Evolutionary conservation across 2,113 vertebrate genomes (phyloP).

Genomic region (Galemys pyrenaicus): DNA sequence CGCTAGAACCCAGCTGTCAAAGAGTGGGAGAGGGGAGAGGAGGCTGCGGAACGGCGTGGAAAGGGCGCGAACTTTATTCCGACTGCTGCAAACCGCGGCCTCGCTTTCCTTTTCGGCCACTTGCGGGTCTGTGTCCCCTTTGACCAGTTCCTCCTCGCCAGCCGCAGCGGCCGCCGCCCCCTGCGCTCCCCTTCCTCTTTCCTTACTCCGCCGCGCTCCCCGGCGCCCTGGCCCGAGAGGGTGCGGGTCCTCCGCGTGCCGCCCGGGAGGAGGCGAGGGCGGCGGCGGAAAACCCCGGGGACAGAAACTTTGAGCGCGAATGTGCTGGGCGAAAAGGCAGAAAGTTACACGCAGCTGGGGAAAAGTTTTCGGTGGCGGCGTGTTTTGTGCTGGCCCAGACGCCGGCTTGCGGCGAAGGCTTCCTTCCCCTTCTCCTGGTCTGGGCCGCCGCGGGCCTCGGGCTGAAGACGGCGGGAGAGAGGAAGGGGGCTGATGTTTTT

Average conservation of each 20-base stretch:
- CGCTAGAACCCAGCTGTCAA: constrained; percentile 84
- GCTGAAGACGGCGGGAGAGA: not conserved
- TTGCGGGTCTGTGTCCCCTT: not conserved
- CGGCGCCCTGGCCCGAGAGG: not conserved
- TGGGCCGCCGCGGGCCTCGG: constrained; percentile 60
- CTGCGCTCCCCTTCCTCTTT: not conserved
- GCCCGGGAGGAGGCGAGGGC: not conserved
- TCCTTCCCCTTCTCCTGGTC: constrained; percentile 76
- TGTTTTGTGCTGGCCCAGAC: constrained; percentile 46
- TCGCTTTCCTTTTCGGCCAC: constrained; percentile 56
- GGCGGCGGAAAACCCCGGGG: not conserved
- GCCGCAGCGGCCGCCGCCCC: not conserved
- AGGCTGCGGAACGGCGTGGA: constrained; percentile 57
- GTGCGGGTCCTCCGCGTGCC: not conserved
- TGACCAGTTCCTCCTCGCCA: constrained; percentile 29
- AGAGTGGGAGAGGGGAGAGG: not conserved
- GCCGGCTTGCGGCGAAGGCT: constrained; percentile 71
- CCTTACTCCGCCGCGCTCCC: not conserved
- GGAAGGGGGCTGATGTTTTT: constrained; percentile 71
- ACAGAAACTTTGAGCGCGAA: not conserved
- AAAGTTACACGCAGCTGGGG: constrained; percentile 57
- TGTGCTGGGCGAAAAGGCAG: constrained; percentile 49
- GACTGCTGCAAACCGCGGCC: constrained; percentile 47
- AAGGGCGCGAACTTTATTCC: constrained; percentile 80
- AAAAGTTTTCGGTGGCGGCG: constrained; percentile 46